A percentile compares a stretch with the other conserved stretches of the same genome.
Evolutionary conservation across 2,113 vertebrate species (phyloP).

Genomic region (Excalfactoria chinensis): DNA sequence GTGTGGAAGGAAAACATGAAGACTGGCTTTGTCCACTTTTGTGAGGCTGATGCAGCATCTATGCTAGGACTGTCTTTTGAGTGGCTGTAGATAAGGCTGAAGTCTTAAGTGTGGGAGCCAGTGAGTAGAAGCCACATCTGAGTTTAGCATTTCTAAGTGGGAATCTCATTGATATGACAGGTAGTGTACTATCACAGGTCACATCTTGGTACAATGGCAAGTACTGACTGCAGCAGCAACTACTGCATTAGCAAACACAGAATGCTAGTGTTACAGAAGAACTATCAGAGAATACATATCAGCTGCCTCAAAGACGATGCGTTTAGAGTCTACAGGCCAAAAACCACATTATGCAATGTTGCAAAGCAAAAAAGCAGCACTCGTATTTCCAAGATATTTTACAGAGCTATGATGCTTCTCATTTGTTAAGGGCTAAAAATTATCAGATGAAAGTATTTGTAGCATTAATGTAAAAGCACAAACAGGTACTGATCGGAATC

Average conservation of each 20-base stretch:
- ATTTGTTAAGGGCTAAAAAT: conserved; percentile 7
- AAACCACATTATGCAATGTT: not conserved
- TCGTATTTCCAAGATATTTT: conserved; percentile 23
- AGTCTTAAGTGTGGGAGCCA: not conserved
- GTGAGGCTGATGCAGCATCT: not conserved
- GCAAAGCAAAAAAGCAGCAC: not conserved
- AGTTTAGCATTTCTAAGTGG: not conserved
- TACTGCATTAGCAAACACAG: not conserved
- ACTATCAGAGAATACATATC: not conserved
- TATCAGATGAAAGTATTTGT: not conserved
- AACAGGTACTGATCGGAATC: not conserved
- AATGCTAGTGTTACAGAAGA: not conserved
- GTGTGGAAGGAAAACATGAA: not conserved
- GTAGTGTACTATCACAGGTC: not conserved
- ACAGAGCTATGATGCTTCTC: not conserved
- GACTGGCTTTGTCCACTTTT: not conserved
- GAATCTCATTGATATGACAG: not conserved
- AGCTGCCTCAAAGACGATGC: not conserved
- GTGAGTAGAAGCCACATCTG: not conserved
- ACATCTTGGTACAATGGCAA: not conserved
- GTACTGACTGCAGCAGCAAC: not conserved
- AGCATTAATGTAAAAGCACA: not conserved
- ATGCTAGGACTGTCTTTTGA: not conserved
- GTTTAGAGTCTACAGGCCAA: not conserved
- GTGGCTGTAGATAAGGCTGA: not conserved